These are phyloP conservation scores for Peromyscus nudipes DNA, from an alignment of 2,797 vertebrate genomes.

Conservation along the genomic window DNA sequence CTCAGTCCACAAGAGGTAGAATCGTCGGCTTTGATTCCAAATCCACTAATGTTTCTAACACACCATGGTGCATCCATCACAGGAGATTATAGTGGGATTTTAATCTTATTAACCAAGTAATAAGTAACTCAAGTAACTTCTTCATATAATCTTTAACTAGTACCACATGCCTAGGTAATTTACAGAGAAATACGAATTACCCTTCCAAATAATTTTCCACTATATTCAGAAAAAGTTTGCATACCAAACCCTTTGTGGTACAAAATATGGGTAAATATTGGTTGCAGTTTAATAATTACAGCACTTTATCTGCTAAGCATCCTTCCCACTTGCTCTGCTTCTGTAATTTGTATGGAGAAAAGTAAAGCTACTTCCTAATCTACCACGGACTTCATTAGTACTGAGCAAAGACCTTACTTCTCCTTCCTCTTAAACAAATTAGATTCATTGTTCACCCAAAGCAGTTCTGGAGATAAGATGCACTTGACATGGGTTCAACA, in stretches of 20 bases:
- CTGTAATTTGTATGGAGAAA: constrained; percentile 28
- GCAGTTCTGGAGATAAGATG: constrained; percentile 38
- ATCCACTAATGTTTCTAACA: background rate
- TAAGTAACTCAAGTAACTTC: background rate
- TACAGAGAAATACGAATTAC: constrained; percentile 7
- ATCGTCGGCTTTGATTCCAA: background rate
- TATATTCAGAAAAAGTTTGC: constrained; percentile 2
- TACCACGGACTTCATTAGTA: background rate
- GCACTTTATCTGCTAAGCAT: background rate
- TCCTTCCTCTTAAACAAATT: background rate
- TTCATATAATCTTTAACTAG: constrained; percentile 30
- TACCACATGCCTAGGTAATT: background rate
- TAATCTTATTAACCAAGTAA: background rate
- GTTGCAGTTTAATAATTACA: background rate
- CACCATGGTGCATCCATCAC: background rate
- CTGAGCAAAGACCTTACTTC: background rate
- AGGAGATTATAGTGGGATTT: background rate
- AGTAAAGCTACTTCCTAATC: background rate
- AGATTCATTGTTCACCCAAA: background rate
- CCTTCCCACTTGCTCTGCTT: background rate
- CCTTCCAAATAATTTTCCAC: background rate
- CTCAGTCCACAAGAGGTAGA: background rate
- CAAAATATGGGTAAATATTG: background rate
- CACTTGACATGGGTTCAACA: constrained; percentile 15
- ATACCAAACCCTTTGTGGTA: background rate